Conservation (phyloP, 2,113 vertebrate genomes). For the Sigmodon hispidus region DNA sequence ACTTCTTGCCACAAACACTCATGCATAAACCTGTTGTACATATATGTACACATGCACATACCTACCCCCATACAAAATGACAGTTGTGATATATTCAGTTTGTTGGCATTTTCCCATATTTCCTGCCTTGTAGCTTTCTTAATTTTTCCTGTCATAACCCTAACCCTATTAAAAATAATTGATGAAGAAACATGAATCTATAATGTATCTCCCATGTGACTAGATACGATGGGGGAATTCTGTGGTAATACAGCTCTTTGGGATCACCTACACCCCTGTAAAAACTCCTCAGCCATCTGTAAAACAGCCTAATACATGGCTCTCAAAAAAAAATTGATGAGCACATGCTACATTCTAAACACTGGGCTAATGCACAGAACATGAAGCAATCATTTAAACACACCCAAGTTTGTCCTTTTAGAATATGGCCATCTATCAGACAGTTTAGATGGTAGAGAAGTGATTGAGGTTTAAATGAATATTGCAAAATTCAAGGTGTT, state of each 20-base stretch:
- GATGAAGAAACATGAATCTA: too few species aligned
- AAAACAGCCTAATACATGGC: too few species aligned
- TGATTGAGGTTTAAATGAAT: not conserved
- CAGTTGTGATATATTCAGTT: not conserved
- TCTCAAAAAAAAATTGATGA: not conserved
- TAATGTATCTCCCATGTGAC: too few species aligned
- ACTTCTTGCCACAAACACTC: not conserved
- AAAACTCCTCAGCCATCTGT: too few species aligned
- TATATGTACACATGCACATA: not conserved
- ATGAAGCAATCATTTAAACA: not conserved
- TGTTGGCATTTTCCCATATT: not conserved
- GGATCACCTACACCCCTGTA: too few species aligned
- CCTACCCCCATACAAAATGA: not conserved
- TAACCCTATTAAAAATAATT: too few species aligned
- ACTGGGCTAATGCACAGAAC: not conserved
- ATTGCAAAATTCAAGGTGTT: not conserved
- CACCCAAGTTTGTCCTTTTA: not conserved
- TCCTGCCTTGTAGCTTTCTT: conserved; percentile 21
- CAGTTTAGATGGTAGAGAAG: not conserved
- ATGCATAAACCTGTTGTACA: not conserved
- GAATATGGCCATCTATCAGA: not conserved
- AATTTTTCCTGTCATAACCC: conserved; percentile 7
- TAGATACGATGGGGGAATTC: too few species aligned
- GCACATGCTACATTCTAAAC: not conserved
- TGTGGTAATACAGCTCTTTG: too few species aligned